phyloP scores from a whole-genome alignment of 1,140 invertebrate genomes.

The Gonioctena quinquepunctata region DNA sequence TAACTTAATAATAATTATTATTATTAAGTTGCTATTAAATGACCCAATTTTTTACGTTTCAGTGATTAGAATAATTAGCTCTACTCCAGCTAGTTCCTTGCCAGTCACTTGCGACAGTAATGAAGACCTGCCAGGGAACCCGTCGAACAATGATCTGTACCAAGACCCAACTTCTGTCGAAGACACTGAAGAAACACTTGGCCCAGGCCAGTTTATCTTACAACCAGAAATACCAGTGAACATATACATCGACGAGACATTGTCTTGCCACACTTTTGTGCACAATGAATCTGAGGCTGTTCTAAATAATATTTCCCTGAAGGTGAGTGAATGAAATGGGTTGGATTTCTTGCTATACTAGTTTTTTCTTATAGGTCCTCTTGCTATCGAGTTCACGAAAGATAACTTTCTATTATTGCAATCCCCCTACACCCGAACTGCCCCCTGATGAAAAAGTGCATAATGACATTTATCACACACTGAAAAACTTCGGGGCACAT shows the following conservation, averaged over 20 bases:
- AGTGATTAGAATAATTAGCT: conserved; percentile 94
- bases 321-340: conserved; percentile 58
- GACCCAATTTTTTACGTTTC: conserved; percentile 7
- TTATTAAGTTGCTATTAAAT: too few species aligned
- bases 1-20: too few species aligned
- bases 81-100: conserved; percentile 77
- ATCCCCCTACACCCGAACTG: conserved; percentile 68
- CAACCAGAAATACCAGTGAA: conserved; percentile 94
- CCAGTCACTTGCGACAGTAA: conserved; percentile 80
- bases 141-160: conserved; percentile 75
- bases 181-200: conserved; percentile 80
- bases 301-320: conserved; percentile 81
- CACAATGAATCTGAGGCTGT: conserved; percentile 89
- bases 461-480: conserved; percentile 96
- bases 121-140: conserved; percentile 81
- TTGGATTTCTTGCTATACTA: background rate
- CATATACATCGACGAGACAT: conserved; percentile 88
- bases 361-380: conserved; percentile 68
- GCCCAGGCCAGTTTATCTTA: conserved; percentile 85
- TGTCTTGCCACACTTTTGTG: conserved; percentile 95
- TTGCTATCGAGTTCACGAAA: conserved; percentile 89
- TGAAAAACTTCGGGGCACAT: conserved; percentile 96
- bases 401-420: conserved; percentile 74
- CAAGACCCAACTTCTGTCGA: conserved; percentile 76
- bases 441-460: conserved; percentile 86